phyloP scores from a whole-genome alignment of 1,140 invertebrate species.

The Zaprionus taronus region DNA sequence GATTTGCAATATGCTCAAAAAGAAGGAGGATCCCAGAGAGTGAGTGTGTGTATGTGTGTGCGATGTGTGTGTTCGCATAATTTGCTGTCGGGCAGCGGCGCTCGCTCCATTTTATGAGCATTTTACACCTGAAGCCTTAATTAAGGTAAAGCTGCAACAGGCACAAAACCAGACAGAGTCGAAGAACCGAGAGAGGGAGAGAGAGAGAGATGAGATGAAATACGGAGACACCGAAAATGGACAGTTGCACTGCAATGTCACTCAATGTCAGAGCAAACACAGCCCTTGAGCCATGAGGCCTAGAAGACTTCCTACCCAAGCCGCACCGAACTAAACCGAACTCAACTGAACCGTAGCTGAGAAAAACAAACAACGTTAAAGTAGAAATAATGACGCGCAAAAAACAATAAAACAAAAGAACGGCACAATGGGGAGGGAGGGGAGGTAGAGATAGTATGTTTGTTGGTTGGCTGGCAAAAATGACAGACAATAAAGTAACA shows the following conservation, averaged over 20 bases:
- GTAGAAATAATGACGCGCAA: slow-evolving; percentile 76
- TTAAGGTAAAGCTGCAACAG: slow-evolving; percentile 53
- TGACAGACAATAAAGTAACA: slow-evolving; percentile 72
- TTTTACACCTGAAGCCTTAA: slow-evolving; percentile 77
- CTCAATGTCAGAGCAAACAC: slow-evolving; percentile 64
- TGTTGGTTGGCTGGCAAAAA: slow-evolving; percentile 57
- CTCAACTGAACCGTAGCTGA: slow-evolving; percentile 14
- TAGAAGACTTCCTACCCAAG: slow-evolving; percentile 12
- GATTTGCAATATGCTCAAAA: slow-evolving; percentile 53
- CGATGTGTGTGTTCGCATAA: slow-evolving; percentile 65
- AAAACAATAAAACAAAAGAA: slow-evolving; percentile 77
- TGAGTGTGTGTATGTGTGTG: background rate
- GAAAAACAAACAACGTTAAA: slow-evolving; percentile 73
- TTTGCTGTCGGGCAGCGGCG: slow-evolving; percentile 42
- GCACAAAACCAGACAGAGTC: slow-evolving; percentile 18
- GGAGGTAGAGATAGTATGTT: slow-evolving; percentile 47
- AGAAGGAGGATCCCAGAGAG: slow-evolving; percentile 1
- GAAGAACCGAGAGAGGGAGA: slow-evolving; percentile 10
- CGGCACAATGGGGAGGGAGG: slow-evolving; percentile 1
- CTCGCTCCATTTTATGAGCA: slow-evolving; percentile 64
- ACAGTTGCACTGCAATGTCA: slow-evolving; percentile 71
- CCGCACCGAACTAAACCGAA: background rate
- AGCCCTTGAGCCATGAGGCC: slow-evolving; percentile 9
- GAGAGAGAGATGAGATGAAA: slow-evolving; percentile 9
- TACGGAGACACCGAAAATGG: slow-evolving; percentile 37